These are phyloP conservation scores for Ischnus inquisitorius DNA, from an alignment of 2,888 invertebrate genomes.

Conservation along the genomic window DNA sequence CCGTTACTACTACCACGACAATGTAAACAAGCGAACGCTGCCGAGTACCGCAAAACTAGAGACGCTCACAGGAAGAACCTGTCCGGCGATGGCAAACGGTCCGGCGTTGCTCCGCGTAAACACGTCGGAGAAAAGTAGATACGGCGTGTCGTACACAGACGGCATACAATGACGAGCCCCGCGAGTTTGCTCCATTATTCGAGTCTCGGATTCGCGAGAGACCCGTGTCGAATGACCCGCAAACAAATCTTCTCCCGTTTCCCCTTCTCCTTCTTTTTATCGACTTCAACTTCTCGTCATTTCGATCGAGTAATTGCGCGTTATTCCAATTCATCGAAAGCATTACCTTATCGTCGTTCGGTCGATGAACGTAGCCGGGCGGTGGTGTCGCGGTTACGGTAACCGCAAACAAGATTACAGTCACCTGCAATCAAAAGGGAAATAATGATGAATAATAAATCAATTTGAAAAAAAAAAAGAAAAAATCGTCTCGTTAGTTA, in stretches of 20 bases:
- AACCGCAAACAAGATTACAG: constrained; percentile 80
- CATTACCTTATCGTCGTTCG: constrained; percentile 83
- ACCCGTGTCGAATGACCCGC: constrained; percentile 17
- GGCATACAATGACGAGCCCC: neutral
- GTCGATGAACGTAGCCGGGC: constrained; percentile 84
- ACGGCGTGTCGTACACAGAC: constrained; percentile 11
- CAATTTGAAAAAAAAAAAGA: neutral
- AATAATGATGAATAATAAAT: neutral
- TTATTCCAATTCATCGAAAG: constrained; percentile 8
- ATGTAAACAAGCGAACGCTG: neutral
- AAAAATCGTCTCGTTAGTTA: constrained; percentile 7
- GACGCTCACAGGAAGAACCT: constrained; percentile 39
- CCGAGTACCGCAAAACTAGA: constrained; percentile 1
- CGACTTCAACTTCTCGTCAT: neutral
- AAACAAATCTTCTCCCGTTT: neutral
- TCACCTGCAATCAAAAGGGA: constrained; percentile 80
- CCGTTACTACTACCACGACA: neutral
- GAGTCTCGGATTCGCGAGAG: constrained; percentile 13
- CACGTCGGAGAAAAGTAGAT: constrained; percentile 43
- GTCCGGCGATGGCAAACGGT: constrained; percentile 44
- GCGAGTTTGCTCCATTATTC: constrained; percentile 37
- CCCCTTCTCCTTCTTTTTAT: neutral
- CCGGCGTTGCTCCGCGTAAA: constrained; percentile 31
- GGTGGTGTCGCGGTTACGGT: constrained; percentile 82
- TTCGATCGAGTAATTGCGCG: neutral